Conservation (phyloP, 2,113 vertebrate genomes). For the Pionites leucogaster region DNA sequence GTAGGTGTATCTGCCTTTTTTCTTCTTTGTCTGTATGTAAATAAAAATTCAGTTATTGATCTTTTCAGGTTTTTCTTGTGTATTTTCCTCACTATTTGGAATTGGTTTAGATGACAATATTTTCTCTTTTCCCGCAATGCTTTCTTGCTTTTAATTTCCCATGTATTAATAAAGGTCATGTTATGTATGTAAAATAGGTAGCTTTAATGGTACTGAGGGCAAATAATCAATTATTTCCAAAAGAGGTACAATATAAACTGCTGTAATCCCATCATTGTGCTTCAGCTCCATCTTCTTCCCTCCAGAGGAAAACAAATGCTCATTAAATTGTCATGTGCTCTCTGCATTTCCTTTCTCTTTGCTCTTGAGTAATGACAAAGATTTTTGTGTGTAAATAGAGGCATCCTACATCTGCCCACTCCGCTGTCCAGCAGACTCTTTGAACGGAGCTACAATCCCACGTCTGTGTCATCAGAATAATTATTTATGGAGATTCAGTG, state of each 20-base stretch:
- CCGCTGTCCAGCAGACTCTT: neutral
- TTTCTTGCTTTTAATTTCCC: neutral
- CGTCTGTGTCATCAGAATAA: conserved; percentile 35
- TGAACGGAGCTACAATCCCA: neutral
- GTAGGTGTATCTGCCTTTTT: neutral
- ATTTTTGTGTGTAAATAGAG: conserved; percentile 32
- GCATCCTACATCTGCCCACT: neutral
- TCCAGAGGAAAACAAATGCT: neutral
- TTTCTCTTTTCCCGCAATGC: neutral
- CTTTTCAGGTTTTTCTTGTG: neutral
- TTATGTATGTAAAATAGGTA: neutral
- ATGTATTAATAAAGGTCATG: neutral
- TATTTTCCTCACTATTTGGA: neutral
- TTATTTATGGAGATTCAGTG: neutral
- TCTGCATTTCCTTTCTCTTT: neutral
- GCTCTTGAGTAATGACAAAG: neutral
- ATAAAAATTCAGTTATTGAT: neutral
- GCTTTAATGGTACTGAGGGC: neutral
- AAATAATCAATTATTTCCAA: neutral
- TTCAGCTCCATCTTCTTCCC: neutral
- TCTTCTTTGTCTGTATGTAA: neutral
- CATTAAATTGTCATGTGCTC: neutral
- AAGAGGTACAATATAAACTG: neutral
- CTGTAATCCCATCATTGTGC: neutral
- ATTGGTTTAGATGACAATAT: neutral